Evolutionary conservation across 2,888 invertebrate genomes (phyloP), one percentile per base, ranked within the genome.

Genomic region (Darwinula stevensoni): DNA sequence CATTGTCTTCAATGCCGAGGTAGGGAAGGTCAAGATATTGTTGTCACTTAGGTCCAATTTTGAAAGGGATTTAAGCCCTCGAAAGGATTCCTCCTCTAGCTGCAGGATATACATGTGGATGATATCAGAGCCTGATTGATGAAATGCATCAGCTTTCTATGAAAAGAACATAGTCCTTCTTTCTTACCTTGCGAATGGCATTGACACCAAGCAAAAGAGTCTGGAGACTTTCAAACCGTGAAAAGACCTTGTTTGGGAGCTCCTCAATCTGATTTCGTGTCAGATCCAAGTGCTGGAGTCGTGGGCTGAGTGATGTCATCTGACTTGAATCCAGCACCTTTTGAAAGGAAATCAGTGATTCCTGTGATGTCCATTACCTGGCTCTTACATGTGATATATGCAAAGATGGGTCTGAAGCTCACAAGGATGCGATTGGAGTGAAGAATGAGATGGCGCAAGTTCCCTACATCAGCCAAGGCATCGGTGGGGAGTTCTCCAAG

Each of bases 81-180:
- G 74, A 43, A 82, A 70, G 0, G 75, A 72, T 39, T 75, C 74
- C 42, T 76, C 76, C 53, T 80, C 78, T 36, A 82, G 68, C 76
- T 76, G 52, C 28, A 54, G 53, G 33, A 28, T 33, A 36, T n/a
- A n/a, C n/a, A n/a, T n/a, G n/a, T n/a, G n/a, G n/a, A n/a, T n/a
- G n/a, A n/a, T n/a, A n/a, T n/a, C n/a, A n/a, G n/a, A n/a, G n/a
- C n/a, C n/a, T n/a, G n/a, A n/a, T n/a, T n/a, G n/a, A n/a, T n/a
- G n/a, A n/a, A n/a, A n/a, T 22, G 9, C 9, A 22, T 22, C 22
- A n/a, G 22, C 22, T n/a, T 9, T 22, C 22, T 6, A 22, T 6
- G n/a, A 22, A 22, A 22, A 22, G 6, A 6, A 22, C 9, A 22
- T 6, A 22, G 9, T 22, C 9, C 9, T 22, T 22, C 14, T 29